Conservation (phyloP, 2,888 invertebrate species). For the Mesochorus sp. region DNA sequence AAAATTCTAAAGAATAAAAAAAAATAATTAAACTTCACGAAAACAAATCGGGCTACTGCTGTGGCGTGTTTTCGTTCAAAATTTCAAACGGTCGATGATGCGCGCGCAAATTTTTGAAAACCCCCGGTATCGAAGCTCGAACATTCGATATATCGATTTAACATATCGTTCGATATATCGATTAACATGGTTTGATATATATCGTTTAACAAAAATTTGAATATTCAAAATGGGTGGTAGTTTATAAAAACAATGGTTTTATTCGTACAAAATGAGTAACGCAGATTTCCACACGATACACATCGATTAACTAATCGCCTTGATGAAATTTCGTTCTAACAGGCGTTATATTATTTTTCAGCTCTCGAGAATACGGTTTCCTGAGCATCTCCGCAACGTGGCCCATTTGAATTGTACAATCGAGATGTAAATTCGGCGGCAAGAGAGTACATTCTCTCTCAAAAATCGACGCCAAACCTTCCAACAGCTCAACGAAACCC, state of each 20-base stretch:
- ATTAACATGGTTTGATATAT: too few species aligned
- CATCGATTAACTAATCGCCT: constrained; percentile 66
- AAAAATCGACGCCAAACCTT: constrained; percentile 92
- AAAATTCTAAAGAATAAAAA: background rate
- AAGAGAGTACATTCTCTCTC: constrained; percentile 94
- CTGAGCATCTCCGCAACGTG: constrained; percentile 93
- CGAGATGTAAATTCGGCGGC: constrained; percentile 90
- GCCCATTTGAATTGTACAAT: constrained; percentile 94
- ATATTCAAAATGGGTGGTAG: too few species aligned
- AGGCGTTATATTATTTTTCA: constrained; percentile 82
- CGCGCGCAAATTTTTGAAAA: too few species aligned
- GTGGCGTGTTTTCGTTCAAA: background rate
- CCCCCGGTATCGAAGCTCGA: too few species aligned
- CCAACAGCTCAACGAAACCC: constrained; percentile 94
- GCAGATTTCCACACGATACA: background rate
- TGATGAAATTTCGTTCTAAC: constrained; percentile 82
- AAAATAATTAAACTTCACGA: background rate
- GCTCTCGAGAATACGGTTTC: constrained; percentile 85
- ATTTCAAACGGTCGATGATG: constrained; percentile 10
- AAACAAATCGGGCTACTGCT: too few species aligned
- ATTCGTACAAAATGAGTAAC: too few species aligned
- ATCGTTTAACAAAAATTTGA: too few species aligned
- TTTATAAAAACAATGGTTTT: too few species aligned
- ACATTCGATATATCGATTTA: too few species aligned
- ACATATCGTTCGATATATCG: too few species aligned